Evolutionary conservation across 2,888 invertebrate genomes (phyloP).

Genomic region (Globia sparganii): DNA sequence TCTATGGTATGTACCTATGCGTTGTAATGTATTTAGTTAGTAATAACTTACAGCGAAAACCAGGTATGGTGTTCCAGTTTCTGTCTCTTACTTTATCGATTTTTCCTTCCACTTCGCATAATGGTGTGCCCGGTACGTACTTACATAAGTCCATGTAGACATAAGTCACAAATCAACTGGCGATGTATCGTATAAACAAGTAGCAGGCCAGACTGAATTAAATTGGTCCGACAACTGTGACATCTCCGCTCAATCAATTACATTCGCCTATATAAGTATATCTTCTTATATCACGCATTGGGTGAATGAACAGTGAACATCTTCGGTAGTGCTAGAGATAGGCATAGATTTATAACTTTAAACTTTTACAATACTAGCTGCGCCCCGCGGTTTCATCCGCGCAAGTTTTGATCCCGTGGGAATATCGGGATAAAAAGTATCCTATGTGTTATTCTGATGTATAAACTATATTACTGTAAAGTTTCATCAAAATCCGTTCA

Average conservation of each 20-base stretch:
- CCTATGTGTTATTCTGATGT: too few relatives aligned
- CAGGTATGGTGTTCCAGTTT: conserved; percentile 63
- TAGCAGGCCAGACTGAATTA: conserved; percentile 55
- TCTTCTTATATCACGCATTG: conserved; percentile 47
- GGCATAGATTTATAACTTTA: not conserved
- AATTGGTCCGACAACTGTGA: conserved; percentile 61
- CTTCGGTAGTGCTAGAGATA: not conserved
- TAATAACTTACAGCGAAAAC: conserved; percentile 37
- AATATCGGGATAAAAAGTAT: too few relatives aligned
- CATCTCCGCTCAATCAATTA: conserved; percentile 65
- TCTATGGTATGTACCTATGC: not conserved
- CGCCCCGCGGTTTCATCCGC: too few relatives aligned
- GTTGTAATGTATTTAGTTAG: conserved; percentile 2
- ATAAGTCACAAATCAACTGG: conserved; percentile 44
- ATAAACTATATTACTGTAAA: too few relatives aligned
- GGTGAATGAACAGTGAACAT: conserved; percentile 41
- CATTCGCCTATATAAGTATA: conserved; percentile 45
- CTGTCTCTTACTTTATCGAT: conserved; percentile 63
- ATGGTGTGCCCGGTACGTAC: conserved; percentile 29
- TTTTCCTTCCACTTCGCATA: conserved; percentile 60
- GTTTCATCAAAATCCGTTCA: too few relatives aligned
- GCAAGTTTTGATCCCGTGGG: too few relatives aligned
- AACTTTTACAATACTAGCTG: too few relatives aligned
- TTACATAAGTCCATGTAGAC: conserved; percentile 26
- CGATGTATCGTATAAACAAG: conserved; percentile 49